Evolutionary conservation across 2,888 invertebrate genomes (phyloP).

Genomic region (Teleogryllus oceanicus): DNA sequence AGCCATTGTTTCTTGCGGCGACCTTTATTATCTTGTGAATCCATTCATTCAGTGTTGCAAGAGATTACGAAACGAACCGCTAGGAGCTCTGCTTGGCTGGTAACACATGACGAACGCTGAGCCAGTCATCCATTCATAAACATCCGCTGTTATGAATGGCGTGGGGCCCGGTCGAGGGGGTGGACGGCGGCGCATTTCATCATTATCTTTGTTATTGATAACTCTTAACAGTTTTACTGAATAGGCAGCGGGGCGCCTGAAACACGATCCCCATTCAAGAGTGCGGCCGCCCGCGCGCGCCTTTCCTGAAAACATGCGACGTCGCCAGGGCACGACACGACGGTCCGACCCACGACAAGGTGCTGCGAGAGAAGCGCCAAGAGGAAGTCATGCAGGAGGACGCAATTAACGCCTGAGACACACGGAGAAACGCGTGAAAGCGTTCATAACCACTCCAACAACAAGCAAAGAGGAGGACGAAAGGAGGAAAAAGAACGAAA

Average conservation of each 20-base stretch:
- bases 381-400: too few species aligned
- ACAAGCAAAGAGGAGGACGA: too few species aligned
- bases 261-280: not conserved
- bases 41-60: conserved; percentile 18
- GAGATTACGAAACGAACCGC: conserved; percentile 18
- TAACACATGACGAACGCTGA: conserved; percentile 1
- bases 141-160: conserved; percentile 9
- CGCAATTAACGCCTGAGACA: too few species aligned
- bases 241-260: not conserved
- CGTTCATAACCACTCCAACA: too few species aligned
- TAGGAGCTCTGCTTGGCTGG: conserved; percentile 18
- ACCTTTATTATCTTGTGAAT: conserved; percentile 18
- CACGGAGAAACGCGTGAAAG: too few species aligned
- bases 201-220: conserved; percentile 8
- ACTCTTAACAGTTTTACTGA: conserved; percentile 9
- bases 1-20: conserved; percentile 18
- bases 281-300: not conserved
- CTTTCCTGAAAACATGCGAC: not conserved
- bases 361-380: too few species aligned
- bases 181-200: not conserved
- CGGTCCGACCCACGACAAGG: not conserved
- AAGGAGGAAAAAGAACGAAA: too few species aligned
- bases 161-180: not conserved
- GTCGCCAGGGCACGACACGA: not conserved
- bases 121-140: conserved; percentile 18